Evolutionary conservation across 1,140 invertebrate species (phyloP).

Genomic region (Limonius californicus): DNA sequence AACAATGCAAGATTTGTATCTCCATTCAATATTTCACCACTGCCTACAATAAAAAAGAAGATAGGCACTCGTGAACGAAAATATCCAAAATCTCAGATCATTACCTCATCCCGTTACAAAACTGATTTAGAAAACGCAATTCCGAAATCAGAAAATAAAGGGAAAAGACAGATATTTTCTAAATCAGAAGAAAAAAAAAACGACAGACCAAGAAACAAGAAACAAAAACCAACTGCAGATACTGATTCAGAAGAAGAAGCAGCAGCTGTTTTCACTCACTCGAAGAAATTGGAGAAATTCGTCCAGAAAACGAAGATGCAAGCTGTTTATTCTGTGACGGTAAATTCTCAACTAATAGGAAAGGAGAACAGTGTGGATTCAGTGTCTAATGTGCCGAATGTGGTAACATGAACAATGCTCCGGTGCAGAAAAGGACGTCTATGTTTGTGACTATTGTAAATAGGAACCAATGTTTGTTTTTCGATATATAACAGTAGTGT

Average conservation of each 20-base stretch:
- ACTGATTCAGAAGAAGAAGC: background rate
- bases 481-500: too few relatives aligned
- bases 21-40: background rate
- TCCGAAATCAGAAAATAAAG: background rate
- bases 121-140: background rate
- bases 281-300: background rate
- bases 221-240: background rate
- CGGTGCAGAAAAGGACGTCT: background rate
- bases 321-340: background rate
- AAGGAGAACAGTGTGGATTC: constrained; percentile 10
- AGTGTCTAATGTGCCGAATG: background rate
- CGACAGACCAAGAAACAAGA: background rate
- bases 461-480: too few relatives aligned
- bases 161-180: background rate
- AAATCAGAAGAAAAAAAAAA: background rate
- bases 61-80: background rate
- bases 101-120: background rate
- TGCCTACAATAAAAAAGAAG: background rate
- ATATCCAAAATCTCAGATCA: background rate
- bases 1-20: background rate
- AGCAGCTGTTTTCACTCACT: background rate
- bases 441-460: background rate
- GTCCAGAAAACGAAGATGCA: background rate
- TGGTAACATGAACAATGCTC: background rate
- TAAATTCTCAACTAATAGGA: background rate